phyloP scores from a whole-genome alignment of 2,888 invertebrate genomes.

The Lycaena phlaeas region DNA sequence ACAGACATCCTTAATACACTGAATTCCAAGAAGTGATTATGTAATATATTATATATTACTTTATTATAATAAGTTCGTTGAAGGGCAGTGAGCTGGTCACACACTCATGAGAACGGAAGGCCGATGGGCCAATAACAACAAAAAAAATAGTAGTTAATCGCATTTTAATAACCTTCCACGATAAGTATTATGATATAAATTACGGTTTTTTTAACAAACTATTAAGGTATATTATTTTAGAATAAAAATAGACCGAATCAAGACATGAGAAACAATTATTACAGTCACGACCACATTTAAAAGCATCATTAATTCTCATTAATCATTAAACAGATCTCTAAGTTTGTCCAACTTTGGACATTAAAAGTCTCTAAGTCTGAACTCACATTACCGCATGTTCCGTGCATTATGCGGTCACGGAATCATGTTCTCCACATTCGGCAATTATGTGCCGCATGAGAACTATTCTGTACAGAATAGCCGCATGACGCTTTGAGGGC shows the following conservation, averaged over 20 bases:
- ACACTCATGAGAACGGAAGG: no score
- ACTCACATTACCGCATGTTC: conserved; percentile 24
- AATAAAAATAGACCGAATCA: no score
- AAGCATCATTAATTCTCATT: conserved; percentile 2
- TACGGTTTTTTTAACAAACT: neutral
- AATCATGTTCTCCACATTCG: conserved; percentile 24
- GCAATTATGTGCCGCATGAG: conserved; percentile 20
- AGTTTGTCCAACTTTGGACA: conserved; percentile 12
- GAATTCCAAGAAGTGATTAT: no score
- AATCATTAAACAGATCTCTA: neutral
- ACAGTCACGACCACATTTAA: neutral
- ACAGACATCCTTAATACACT: no score
- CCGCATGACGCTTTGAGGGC: conserved; percentile 24
- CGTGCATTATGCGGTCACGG: conserved; percentile 27
- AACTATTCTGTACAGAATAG: conserved; percentile 18
- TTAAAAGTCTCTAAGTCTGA: conserved; percentile 13
- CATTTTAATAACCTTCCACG: no score
- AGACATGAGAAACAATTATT: neutral
- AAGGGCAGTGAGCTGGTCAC: no score
- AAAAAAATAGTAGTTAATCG: no score
- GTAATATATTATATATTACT: no score
- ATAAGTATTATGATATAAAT: no score
- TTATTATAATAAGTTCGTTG: no score
- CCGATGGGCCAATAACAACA: no score
- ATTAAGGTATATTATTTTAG: no score